These are phyloP conservation scores for Oncorhynchus masou DNA, from an alignment of 2,113 vertebrate genomes.

Conservation along the genomic window DNA sequence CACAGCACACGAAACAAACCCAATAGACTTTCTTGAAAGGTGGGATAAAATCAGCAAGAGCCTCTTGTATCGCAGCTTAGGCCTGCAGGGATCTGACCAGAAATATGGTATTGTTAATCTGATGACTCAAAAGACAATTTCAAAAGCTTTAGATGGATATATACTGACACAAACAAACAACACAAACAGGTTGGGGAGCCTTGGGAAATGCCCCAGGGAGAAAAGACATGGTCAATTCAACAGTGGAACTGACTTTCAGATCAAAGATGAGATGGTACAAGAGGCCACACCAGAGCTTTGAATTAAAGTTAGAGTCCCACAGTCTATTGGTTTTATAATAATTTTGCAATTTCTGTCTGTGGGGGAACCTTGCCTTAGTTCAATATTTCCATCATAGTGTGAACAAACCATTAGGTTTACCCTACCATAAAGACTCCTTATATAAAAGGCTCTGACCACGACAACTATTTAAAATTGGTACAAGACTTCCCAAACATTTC, in stretches of 20 bases:
- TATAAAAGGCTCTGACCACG: background rate
- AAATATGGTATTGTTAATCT: background rate
- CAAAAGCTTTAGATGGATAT: too few relatives aligned
- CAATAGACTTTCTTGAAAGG: background rate
- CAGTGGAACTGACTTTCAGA: background rate
- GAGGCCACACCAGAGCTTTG: background rate
- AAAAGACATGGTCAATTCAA: background rate
- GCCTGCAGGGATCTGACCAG: background rate
- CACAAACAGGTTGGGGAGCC: background rate
- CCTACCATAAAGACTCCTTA: background rate
- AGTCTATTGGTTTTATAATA: background rate
- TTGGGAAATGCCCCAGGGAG: background rate
- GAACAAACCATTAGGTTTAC: background rate
- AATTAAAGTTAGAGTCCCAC: background rate
- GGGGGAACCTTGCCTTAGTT: background rate
- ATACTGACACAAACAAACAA: background rate
- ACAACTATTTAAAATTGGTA: background rate
- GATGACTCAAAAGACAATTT: background rate
- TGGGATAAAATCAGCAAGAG: background rate
- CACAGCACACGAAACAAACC: background rate
- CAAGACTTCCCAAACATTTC: background rate
- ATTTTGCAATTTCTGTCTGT: background rate
- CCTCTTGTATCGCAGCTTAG: background rate
- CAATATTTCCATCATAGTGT: background rate
- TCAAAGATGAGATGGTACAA: background rate